Conservation (phyloP, 35 echinoderm and acorn worm species). For the Patiria miniata region DNA sequence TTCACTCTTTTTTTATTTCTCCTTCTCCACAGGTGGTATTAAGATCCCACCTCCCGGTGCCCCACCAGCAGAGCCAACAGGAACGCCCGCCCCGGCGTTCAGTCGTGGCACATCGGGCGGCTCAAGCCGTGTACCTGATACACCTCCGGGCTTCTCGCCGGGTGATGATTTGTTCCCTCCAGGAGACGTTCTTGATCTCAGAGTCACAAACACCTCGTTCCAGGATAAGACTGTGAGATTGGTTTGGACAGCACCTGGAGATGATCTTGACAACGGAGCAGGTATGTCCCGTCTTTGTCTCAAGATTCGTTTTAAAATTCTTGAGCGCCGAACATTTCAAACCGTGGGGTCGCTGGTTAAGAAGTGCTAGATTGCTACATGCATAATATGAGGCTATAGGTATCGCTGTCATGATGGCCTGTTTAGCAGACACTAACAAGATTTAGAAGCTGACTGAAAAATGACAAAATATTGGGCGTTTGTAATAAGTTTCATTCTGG, state of each 20-base stretch:
- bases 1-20: neutral
- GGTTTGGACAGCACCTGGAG: conserved; percentile 67
- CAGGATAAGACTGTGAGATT: conserved; percentile 24
- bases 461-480: no score
- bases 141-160: conserved; percentile 6
- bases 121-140: conserved; percentile 33
- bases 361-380: no score
- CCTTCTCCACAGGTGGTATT: neutral
- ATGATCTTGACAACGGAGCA: conserved; percentile 58
- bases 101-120: conserved; percentile 44
- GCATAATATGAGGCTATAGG: no score
- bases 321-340: no score
- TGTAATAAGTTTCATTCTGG: no score
- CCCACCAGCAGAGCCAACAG: conserved; percentile 31
- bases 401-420: no score
- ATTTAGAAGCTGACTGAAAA: no score
- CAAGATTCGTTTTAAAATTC: no score
- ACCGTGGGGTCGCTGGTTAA: no score
- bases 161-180: conserved; percentile 62
- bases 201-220: conserved; percentile 28
- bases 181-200: conserved; percentile 53
- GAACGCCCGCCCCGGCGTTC: neutral
- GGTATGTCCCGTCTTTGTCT: conserved; percentile 6
- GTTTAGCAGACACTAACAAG: no score
- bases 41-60: neutral